Percentiles rank a stretch among this genome's conserved stretches.
Evolutionary conservation across 2,888 invertebrate species (phyloP).

Genomic region (Hylaea fasciaria): DNA sequence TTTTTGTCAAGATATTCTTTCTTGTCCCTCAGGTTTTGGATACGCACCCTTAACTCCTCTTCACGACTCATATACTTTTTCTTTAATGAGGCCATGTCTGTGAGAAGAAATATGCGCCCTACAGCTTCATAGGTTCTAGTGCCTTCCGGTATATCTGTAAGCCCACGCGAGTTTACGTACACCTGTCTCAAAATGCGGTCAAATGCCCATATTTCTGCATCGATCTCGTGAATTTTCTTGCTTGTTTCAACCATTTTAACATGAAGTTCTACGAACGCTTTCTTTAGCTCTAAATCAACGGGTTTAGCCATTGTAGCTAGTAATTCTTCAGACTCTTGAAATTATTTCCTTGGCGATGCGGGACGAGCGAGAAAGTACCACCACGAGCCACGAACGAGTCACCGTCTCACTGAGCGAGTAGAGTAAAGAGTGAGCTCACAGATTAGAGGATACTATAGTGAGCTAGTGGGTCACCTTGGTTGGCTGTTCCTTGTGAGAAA

Average conservation of each 20-base stretch:
- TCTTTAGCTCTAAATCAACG: constrained; percentile 85
- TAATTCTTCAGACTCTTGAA: not conserved
- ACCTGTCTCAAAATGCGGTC: constrained; percentile 88
- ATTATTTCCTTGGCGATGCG: not conserved
- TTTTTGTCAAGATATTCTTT: constrained; percentile 92
- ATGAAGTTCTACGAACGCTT: constrained; percentile 93
- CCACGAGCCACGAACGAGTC: too few species aligned
- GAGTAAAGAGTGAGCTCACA: too few species aligned
- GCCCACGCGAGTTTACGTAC: constrained; percentile 88
- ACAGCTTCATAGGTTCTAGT: constrained; percentile 92
- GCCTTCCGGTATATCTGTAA: constrained; percentile 84
- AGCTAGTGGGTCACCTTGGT: too few species aligned
- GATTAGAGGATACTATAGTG: too few species aligned
- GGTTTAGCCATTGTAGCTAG: constrained; percentile 73
- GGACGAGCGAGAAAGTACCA: too few species aligned
- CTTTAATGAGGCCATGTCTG: constrained; percentile 87
- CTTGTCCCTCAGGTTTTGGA: constrained; percentile 89
- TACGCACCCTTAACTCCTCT: constrained; percentile 85
- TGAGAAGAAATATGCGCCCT: constrained; percentile 93
- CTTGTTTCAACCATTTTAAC: constrained; percentile 92
- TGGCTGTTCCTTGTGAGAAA: too few species aligned
- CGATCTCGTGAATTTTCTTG: constrained; percentile 91
- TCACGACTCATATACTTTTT: constrained; percentile 86
- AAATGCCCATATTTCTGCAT: constrained; percentile 89
- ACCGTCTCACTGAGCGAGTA: too few species aligned